phyloP scores from a whole-genome alignment of 64 coral and sea anemone species.

The Porites lutea region DNA sequence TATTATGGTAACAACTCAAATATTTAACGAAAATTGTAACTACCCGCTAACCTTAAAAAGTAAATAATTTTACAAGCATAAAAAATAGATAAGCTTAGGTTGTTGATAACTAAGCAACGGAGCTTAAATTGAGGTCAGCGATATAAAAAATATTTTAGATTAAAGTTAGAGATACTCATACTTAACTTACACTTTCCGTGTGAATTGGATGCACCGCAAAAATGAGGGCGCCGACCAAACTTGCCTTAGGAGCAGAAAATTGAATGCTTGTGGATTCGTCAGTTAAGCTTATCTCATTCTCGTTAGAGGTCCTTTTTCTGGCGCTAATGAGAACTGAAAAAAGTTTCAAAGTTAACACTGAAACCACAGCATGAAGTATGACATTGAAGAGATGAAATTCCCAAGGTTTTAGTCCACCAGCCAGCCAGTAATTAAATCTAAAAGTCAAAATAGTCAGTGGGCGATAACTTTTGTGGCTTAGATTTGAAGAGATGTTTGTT shows the following conservation, averaged over 20 bases:
- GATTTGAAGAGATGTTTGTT: conserved; percentile 69
- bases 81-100: not conserved
- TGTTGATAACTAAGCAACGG: not conserved
- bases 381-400: conserved; percentile 92
- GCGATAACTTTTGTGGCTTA: conserved; percentile 91
- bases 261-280: not conserved
- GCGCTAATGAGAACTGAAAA: conserved; percentile 65
- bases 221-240: conserved; percentile 71
- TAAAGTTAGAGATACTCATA: too few species aligned
- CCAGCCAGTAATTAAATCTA: conserved; percentile 89
- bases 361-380: conserved; percentile 77
- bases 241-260: conserved; percentile 50
- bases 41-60: not conserved
- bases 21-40: not conserved
- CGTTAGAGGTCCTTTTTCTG: not conserved
- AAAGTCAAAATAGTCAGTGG: conserved; percentile 86
- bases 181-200: conserved; percentile 88
- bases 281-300: not conserved
- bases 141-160: not conserved
- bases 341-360: conserved; percentile 61
- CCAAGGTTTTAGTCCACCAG: conserved; percentile 80
- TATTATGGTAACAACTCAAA: not conserved
- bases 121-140: not conserved
- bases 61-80: not conserved
- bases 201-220: conserved; percentile 92